phyloP scores from a whole-genome alignment of 2,888 invertebrate genomes.

The Drosophila subquinaria region DNA sequence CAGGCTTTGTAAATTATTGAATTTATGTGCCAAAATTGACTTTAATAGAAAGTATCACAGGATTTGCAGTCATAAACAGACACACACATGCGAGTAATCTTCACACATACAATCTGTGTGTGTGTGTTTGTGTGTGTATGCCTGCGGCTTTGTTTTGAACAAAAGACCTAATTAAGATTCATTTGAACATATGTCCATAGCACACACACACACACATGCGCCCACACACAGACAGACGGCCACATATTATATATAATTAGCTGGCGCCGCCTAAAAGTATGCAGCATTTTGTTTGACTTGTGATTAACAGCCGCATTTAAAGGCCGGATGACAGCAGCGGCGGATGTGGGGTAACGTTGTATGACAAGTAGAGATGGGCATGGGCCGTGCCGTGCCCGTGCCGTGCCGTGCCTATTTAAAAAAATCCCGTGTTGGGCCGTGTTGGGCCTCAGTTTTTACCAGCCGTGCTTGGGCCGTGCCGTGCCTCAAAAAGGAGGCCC shows the following conservation, averaged over 20 bases:
- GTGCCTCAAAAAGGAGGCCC: no score
- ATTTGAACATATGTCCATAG: conserved; percentile 60
- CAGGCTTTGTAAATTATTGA: conserved; percentile 10
- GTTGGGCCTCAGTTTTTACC: no score
- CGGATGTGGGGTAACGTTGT: conserved; percentile 26
- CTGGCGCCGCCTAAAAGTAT: conserved; percentile 61
- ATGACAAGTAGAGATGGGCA: no score
- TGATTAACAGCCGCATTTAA: conserved; percentile 73
- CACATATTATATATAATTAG: conserved; percentile 62
- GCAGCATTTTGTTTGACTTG: conserved; percentile 73
- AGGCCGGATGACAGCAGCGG: conserved; percentile 21
- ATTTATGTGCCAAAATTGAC: conserved; percentile 21
- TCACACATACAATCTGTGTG: background rate
- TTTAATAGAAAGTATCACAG: conserved; percentile 21
- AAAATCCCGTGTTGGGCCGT: no score
- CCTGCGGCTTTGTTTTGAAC: conserved; percentile 61
- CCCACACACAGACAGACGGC: background rate
- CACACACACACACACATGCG: conserved; percentile 14
- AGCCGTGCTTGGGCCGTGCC: no score
- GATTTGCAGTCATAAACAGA: conserved; percentile 8
- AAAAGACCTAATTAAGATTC: conserved; percentile 66
- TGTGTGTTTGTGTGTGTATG: conserved; percentile 19
- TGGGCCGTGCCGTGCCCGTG: no score
- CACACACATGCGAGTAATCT: background rate
- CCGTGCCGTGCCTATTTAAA: no score